Evolutionary conservation across 2,797 vertebrate genomes (phyloP).

Genomic region (Sitta carolinensis): DNA sequence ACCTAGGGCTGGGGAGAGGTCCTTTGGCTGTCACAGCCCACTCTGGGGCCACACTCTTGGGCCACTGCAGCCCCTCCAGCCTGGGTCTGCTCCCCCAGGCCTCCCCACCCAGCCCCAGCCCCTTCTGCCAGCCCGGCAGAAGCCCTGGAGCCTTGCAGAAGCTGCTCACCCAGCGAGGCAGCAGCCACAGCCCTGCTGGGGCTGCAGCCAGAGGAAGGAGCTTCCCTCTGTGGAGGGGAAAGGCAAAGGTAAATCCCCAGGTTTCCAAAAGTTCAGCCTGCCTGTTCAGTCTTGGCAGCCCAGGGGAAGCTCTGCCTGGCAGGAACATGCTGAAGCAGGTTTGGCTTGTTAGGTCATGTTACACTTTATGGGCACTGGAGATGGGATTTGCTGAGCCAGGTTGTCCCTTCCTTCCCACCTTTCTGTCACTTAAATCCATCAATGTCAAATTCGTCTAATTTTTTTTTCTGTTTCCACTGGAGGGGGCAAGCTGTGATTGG

Average conservation of each 20-base stretch:
- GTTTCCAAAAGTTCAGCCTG: neutral
- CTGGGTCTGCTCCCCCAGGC: neutral
- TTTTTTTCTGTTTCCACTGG: neutral
- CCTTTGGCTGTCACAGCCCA: neutral
- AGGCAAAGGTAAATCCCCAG: neutral
- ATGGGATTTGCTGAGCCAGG: neutral
- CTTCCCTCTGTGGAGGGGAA: neutral
- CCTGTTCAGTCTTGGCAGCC: neutral
- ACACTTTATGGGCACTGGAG: neutral
- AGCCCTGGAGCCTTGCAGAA: neutral
- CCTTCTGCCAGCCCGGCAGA: neutral
- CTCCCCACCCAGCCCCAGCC: neutral
- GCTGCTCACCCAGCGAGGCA: neutral
- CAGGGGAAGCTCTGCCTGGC: neutral
- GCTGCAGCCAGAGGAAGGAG: neutral
- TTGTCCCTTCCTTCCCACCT: neutral
- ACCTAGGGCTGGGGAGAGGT: neutral
- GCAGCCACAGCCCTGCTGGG: fast-evolving
- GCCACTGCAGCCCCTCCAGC: neutral
- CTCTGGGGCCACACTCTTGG: neutral
- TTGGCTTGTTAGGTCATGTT: neutral
- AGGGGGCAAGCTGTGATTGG: neutral
- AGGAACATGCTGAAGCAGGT: neutral
- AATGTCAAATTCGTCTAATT: neutral
- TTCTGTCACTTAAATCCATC: neutral